Evolutionary conservation across 1,140 invertebrate species (phyloP).

Genomic region (Calliphora vicina): DNA sequence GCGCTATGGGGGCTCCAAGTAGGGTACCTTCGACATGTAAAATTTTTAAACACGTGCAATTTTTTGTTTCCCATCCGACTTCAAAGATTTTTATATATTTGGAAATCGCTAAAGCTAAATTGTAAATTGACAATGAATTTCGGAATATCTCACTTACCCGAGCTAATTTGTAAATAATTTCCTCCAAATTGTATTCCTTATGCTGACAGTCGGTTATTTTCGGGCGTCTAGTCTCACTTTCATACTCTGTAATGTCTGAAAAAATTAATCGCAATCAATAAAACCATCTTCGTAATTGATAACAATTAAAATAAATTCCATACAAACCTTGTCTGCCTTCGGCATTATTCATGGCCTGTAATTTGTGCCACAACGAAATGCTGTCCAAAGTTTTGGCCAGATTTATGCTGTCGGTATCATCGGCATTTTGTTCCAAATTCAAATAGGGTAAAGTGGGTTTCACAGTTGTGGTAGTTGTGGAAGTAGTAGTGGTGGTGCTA

Average conservation of each 20-base stretch:
- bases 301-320: background rate
- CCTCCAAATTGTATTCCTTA: constrained; percentile 76
- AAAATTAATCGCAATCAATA: background rate
- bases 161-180: constrained; percentile 78
- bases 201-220: constrained; percentile 73
- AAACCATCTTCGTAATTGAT: background rate
- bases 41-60: too few relatives aligned
- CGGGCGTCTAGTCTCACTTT: constrained; percentile 64
- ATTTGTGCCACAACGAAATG: constrained; percentile 55
- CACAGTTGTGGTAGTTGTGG: constrained; percentile 47
- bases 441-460: constrained; percentile 50
- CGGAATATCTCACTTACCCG: constrained; percentile 65
- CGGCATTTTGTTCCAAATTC: constrained; percentile 40
- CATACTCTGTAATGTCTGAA: constrained; percentile 60
- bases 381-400: constrained; percentile 48
- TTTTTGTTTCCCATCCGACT: too few relatives aligned
- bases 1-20: too few relatives aligned
- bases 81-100: too few relatives aligned
- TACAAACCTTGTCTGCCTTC: constrained; percentile 45
- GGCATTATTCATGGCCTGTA: constrained; percentile 49
- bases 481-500: constrained; percentile 46
- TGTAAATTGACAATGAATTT: too few relatives aligned
- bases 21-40: too few relatives aligned
- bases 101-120: too few relatives aligned
- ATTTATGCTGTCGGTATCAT: constrained; percentile 31